These are phyloP conservation scores for Quadroppia sp. DNA, from an alignment of 2,888 invertebrate species.

Conservation along the genomic window DNA sequence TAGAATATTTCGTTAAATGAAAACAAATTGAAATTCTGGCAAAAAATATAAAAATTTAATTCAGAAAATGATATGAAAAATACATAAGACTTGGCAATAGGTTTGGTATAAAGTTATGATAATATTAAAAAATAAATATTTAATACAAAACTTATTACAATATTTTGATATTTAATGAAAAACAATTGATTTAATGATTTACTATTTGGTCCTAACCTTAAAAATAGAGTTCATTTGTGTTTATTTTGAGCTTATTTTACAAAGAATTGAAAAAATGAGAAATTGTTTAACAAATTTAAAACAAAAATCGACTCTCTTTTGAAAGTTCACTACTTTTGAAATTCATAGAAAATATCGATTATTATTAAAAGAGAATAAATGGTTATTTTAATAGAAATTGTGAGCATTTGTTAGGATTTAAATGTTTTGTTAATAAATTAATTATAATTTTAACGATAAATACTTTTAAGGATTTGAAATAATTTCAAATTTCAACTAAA, in stretches of 20 bases:
- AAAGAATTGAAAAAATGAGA: too few species aligned
- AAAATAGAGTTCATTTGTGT: neutral
- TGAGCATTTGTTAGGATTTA: too few species aligned
- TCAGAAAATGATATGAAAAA: neutral
- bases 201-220: neutral
- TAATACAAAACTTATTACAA: neutral
- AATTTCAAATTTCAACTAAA: neutral
- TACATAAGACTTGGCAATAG: conserved; percentile 1
- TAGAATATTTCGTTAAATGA: neutral
- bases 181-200: neutral
- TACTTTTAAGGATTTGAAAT: too few species aligned
- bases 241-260: neutral
- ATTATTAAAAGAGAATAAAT: too few species aligned
- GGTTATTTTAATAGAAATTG: too few species aligned
- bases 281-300: too few species aligned
- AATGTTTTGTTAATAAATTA: too few species aligned
- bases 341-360: too few species aligned
- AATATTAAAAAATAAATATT: neutral
- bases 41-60: neutral
- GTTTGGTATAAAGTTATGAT: neutral
- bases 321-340: too few species aligned
- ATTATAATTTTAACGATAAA: too few species aligned
- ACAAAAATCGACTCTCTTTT: too few species aligned
- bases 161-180: neutral
- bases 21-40: neutral